These are phyloP conservation scores for Whitmania pigra DNA, from an alignment of 1,140 invertebrate genomes.

Conservation along the genomic window DNA sequence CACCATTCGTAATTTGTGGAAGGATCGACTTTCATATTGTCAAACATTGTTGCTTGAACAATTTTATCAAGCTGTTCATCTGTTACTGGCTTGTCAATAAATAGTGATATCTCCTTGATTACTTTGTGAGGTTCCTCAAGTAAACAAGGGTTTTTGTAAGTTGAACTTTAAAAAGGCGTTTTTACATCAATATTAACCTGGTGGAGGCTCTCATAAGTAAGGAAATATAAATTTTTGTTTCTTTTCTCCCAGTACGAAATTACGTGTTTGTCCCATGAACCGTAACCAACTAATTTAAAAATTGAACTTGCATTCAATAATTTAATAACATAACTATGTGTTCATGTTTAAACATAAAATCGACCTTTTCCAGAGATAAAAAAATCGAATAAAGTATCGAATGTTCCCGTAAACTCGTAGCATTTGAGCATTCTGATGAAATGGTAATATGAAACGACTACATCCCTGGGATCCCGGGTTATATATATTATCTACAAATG, in stretches of 20 bases:
- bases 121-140: slow-evolving; percentile 37
- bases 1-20: slow-evolving; percentile 45
- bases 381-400: slow-evolving; percentile 60
- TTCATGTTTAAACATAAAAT: no score
- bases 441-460: slow-evolving; percentile 79
- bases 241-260: slow-evolving; percentile 41
- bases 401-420: slow-evolving; percentile 57
- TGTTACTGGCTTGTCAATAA: slow-evolving; percentile 55
- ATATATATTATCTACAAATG: slow-evolving; percentile 67
- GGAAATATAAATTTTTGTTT: slow-evolving; percentile 43
- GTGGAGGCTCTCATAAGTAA: slow-evolving; percentile 48
- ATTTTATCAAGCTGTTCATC: slow-evolving; percentile 56
- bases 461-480: slow-evolving; percentile 81
- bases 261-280: slow-evolving; percentile 48
- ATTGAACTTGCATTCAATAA: no score
- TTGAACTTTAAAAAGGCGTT: no score
- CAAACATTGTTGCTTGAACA: slow-evolving; percentile 61
- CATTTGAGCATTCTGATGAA: slow-evolving; percentile 51
- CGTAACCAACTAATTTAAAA: slow-evolving; percentile 40
- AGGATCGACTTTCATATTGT: slow-evolving; percentile 61
- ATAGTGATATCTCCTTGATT: slow-evolving; percentile 54
- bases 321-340: no score
- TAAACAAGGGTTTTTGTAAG: no score
- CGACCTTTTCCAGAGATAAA: slow-evolving; percentile 58
- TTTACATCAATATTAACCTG: slow-evolving; percentile 27